Evolutionary conservation across 2,888 invertebrate genomes (phyloP).

Genomic region (Anoplius nigerrimus): DNA sequence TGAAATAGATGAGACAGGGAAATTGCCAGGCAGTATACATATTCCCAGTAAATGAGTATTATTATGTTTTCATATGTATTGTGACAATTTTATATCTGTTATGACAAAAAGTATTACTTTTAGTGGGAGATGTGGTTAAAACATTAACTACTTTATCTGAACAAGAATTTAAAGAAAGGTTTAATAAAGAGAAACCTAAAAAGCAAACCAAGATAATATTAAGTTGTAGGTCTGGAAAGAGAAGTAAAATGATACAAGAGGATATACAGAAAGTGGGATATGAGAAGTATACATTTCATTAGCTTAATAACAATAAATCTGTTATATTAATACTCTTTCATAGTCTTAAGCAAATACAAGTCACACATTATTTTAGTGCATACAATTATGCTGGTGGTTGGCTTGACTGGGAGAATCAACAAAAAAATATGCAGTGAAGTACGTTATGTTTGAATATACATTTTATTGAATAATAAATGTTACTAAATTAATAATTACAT

Average conservation of each 20-base stretch:
- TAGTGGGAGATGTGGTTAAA: constrained; percentile 77
- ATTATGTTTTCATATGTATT: constrained; percentile 14
- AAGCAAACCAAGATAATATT: constrained; percentile 80
- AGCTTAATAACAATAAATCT: neutral
- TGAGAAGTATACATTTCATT: constrained; percentile 76
- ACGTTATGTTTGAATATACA: constrained; percentile 6
- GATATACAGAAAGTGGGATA: constrained; percentile 79
- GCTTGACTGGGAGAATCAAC: constrained; percentile 77
- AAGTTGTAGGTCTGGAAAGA: constrained; percentile 82
- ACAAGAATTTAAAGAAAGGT: constrained; percentile 78
- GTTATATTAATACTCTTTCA: neutral
- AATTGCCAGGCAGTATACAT: constrained; percentile 84
- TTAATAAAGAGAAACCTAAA: constrained; percentile 79
- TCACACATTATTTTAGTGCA: constrained; percentile 67
- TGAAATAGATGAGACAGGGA: constrained; percentile 83
- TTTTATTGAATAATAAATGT: too few relatives aligned
- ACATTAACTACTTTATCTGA: constrained; percentile 75
- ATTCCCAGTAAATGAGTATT: constrained; percentile 81
- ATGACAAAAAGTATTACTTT: constrained; percentile 49
- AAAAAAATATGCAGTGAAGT: constrained; percentile 40
- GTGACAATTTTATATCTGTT: constrained; percentile 2
- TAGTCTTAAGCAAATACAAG: neutral
- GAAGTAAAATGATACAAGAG: constrained; percentile 81
- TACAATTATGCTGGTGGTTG: constrained; percentile 80
- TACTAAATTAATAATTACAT: neutral